A percentile compares a stretch with the other conserved stretches of the same genome.
These are phyloP conservation scores for Pocillopora damicornis DNA, from an alignment of 64 coral and sea anemone genomes.

Conservation along the genomic window DNA sequence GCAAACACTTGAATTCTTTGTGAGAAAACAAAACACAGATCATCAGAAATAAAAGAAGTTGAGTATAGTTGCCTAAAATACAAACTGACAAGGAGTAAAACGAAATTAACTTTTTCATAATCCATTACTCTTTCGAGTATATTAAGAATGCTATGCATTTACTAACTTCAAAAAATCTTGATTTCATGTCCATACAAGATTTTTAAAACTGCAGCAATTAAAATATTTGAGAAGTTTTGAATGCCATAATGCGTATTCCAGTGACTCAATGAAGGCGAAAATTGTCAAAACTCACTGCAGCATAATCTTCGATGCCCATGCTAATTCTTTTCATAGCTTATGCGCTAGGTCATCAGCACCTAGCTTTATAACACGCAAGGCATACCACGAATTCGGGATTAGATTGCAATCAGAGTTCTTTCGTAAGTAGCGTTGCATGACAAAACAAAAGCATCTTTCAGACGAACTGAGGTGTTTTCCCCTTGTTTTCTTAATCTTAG, in stretches of 20 bases:
- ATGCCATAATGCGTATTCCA: background rate
- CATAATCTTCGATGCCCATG: background rate
- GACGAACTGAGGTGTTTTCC: too few relatives aligned
- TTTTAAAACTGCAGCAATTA: background rate
- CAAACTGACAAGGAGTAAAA: background rate
- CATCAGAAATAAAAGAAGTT: background rate
- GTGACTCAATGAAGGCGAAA: background rate
- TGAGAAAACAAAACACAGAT: background rate
- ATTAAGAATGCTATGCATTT: too few relatives aligned
- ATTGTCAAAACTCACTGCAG: background rate
- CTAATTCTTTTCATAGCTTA: background rate
- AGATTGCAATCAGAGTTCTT: background rate
- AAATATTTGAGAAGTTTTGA: background rate
- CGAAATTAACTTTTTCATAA: background rate
- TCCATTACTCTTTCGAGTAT: too few relatives aligned
- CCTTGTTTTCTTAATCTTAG: too few relatives aligned
- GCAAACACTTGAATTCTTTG: conserved; percentile 6
- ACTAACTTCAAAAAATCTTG: too few relatives aligned
- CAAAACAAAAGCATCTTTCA: background rate
- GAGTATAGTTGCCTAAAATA: background rate
- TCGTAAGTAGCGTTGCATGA: background rate
- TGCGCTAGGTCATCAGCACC: background rate
- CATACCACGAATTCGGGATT: background rate
- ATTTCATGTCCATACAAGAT: background rate
- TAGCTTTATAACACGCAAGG: background rate